phyloP scores from a whole-genome alignment of 2,797 vertebrate species.

The Eutrigla gurnardus region DNA sequence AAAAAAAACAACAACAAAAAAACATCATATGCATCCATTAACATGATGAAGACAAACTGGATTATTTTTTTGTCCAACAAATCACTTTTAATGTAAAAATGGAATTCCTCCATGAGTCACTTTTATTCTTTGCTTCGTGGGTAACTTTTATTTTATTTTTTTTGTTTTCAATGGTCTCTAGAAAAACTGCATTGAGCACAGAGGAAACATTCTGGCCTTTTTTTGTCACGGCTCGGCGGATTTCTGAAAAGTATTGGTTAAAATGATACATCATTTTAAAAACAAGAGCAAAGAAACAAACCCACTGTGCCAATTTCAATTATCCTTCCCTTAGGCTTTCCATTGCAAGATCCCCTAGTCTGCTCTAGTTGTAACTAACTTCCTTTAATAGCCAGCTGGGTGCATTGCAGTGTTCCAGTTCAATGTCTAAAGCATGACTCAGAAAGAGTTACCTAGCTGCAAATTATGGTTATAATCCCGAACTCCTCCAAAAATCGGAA shows the following conservation, averaged over 20 bases:
- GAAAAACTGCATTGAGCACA: conserved; percentile 1
- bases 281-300: conserved; percentile 18
- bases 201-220: neutral
- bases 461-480: conserved; percentile 3
- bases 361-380: conserved; percentile 18
- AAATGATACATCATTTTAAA: conserved; percentile 23
- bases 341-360: conserved; percentile 23
- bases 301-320: conserved; percentile 18
- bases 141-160: neutral
- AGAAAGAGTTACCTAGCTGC: conserved; percentile 15
- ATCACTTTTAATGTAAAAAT: neutral
- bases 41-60: neutral
- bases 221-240: conserved; percentile 13
- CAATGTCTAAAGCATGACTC: conserved; percentile 19
- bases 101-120: neutral
- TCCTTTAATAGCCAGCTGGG: conserved; percentile 1
- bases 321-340: conserved; percentile 25
- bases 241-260: conserved; percentile 33
- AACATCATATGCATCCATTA: too few species aligned
- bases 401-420: conserved; percentile 16
- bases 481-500: neutral
- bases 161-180: conserved; percentile 5
- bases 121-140: neutral
- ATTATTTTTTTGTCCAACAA: neutral
- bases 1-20: too few species aligned